Conservation (phyloP, 2,888 invertebrate species). For the Harmothoe impar region DNA sequence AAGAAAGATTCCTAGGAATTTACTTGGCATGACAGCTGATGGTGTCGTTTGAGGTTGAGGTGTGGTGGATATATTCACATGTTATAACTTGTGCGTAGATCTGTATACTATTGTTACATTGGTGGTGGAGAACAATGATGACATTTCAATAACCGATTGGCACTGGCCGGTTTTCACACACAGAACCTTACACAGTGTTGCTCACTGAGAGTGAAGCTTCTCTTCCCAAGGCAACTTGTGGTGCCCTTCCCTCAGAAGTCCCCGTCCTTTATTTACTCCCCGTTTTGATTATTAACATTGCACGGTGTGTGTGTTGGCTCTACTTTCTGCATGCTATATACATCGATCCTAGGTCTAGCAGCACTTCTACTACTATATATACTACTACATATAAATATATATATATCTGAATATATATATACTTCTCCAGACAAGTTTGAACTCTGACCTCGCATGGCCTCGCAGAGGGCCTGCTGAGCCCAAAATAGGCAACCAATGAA, state of each 20-base stretch:
- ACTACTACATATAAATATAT: conserved; percentile 36
- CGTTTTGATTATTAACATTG: conserved; percentile 25
- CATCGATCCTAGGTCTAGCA: conserved; percentile 39
- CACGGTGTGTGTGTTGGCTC: conserved; percentile 58
- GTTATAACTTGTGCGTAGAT: not conserved
- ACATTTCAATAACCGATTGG: not conserved
- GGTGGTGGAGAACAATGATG: not conserved
- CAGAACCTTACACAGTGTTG: not conserved
- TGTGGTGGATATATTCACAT: not conserved
- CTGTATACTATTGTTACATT: not conserved
- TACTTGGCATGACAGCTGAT: not conserved
- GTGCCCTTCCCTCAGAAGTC: not conserved
- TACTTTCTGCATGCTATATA: conserved; percentile 56
- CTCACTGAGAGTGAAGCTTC: not conserved
- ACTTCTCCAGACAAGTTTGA: conserved; percentile 29
- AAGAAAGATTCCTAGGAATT: no score
- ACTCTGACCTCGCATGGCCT: conserved; percentile 58
- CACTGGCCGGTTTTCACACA: not conserved
- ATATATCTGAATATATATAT: conserved; percentile 6
- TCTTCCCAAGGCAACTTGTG: not conserved
- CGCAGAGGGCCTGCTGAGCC: conserved; percentile 41
- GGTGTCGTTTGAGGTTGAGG: not conserved
- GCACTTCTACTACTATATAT: conserved; percentile 39
- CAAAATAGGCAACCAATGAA: conserved; percentile 52
- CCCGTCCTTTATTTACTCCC: not conserved